Percentiles rank a stretch among this genome's conserved stretches.
Conservation (phyloP, 2,797 vertebrate species). For the Adelosebastes latens region DNA sequence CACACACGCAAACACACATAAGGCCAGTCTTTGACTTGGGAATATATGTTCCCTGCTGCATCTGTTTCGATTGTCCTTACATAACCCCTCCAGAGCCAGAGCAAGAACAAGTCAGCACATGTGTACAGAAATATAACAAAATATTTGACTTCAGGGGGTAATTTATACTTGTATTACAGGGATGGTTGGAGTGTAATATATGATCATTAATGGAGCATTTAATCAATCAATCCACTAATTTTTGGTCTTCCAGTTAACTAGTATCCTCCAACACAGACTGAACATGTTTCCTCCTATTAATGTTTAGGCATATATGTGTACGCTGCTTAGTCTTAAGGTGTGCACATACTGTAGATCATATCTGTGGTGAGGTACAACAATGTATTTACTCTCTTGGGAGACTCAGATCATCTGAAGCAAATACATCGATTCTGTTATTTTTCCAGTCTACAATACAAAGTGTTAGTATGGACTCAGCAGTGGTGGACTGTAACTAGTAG, state of each 20-base stretch:
- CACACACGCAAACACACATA: not conserved
- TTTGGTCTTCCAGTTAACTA: not conserved
- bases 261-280: not conserved
- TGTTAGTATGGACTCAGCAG: not conserved
- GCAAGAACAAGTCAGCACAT: not conserved
- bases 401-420: not conserved
- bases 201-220: not conserved
- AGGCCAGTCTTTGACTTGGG: slow-evolving; percentile 6
- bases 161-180: not conserved
- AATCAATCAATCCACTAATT: not conserved
- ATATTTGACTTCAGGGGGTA: not conserved
- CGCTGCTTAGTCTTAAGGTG: too few species aligned
- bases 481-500: not conserved
- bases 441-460: too few species aligned
- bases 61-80: slow-evolving; percentile 8
- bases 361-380: not conserved
- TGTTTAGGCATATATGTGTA: too few species aligned
- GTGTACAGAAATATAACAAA: not conserved
- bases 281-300: too few species aligned
- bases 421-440: too few species aligned
- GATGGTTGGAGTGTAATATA: not conserved
- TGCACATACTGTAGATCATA: too few species aligned
- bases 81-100: not conserved
- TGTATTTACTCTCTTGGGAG: not conserved
- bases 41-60: not conserved